These are phyloP conservation scores for Sterna hirundo DNA, from an alignment of 2,113 vertebrate species.

Conservation along the genomic window DNA sequence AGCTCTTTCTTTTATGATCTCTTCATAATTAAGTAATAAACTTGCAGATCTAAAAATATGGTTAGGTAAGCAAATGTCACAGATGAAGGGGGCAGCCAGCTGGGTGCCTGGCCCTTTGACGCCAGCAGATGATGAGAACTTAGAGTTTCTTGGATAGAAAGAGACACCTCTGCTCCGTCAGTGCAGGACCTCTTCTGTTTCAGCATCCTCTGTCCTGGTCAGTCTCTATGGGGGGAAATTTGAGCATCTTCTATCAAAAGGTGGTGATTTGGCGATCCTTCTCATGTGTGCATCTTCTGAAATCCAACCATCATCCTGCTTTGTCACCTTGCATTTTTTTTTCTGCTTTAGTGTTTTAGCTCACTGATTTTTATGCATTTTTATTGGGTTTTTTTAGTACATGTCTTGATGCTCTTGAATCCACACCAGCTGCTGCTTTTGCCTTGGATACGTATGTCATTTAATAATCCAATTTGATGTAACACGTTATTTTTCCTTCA, in stretches of 20 bases:
- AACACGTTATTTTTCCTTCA: background rate
- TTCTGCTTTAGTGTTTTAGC: background rate
- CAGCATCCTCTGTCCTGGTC: background rate
- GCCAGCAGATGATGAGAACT: background rate
- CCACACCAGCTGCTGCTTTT: background rate
- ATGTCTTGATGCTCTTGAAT: background rate
- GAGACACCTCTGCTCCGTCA: background rate
- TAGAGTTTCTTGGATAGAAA: background rate
- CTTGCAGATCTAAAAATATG: background rate
- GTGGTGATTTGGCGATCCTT: background rate
- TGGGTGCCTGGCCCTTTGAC: background rate
- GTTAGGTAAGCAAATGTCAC: background rate
- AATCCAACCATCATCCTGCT: background rate
- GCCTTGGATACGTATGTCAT: background rate
- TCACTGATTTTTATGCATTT: background rate
- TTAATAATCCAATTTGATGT: background rate
- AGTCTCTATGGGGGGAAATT: fast-evolving
- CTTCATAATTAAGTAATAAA: background rate
- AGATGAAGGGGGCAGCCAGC: background rate
- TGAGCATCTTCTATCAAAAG: background rate
- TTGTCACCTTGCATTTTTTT: background rate
- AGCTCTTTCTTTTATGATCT: background rate
- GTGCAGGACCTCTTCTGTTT: background rate
- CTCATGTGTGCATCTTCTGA: background rate
- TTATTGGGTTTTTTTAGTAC: background rate